These are phyloP conservation scores for Pogonomyrmex californicus DNA, from an alignment of 1,140 invertebrate species.

Conservation along the genomic window DNA sequence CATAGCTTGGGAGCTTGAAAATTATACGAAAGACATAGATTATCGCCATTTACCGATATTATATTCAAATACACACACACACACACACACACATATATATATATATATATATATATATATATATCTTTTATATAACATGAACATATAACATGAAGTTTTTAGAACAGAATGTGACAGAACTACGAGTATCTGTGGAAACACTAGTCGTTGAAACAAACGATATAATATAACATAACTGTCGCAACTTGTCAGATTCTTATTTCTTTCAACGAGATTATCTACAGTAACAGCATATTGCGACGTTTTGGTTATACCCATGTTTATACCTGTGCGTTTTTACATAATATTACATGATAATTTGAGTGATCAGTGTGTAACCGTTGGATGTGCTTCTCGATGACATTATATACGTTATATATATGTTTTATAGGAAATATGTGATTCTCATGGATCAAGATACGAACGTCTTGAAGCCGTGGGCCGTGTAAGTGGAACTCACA, in stretches of 20 bases:
- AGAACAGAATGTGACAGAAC: background rate
- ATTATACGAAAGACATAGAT: slow-evolving; percentile 43
- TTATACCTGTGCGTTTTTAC: slow-evolving; percentile 37
- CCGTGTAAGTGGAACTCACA: background rate
- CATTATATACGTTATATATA: slow-evolving; percentile 14
- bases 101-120: no score
- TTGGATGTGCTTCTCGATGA: slow-evolving; percentile 23
- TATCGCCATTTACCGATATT: slow-evolving; percentile 39
- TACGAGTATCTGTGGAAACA: slow-evolving; percentile 8
- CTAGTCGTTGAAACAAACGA: slow-evolving; percentile 20
- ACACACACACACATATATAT: no score
- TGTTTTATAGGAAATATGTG: slow-evolving; percentile 29
- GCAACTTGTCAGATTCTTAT: slow-evolving; percentile 20
- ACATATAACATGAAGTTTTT: background rate
- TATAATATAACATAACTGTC: background rate
- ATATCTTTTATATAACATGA: slow-evolving; percentile 27
- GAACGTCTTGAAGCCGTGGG: background rate
- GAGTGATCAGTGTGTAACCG: background rate
- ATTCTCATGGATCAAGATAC: slow-evolving; percentile 32
- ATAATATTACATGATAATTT: slow-evolving; percentile 44
- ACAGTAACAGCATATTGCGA: background rate
- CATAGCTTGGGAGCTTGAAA: slow-evolving; percentile 62
- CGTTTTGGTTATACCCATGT: slow-evolving; percentile 22
- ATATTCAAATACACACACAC: slow-evolving; percentile 52
- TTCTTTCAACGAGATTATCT: slow-evolving; percentile 39